These are phyloP conservation scores for Papilio demoleus DNA, from an alignment of 2,888 invertebrate species.

Conservation along the genomic window DNA sequence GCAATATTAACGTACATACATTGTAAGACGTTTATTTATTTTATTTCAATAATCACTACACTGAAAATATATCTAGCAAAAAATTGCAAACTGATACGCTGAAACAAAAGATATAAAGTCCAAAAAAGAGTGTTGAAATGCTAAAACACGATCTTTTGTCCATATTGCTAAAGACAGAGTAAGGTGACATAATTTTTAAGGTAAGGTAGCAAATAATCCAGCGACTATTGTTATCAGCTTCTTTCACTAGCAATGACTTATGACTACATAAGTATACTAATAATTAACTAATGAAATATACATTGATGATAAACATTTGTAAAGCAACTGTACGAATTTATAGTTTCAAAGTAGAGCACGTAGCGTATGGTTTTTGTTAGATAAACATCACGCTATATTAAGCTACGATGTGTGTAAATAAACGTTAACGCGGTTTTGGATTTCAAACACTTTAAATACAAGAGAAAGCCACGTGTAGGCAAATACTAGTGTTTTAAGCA, in stretches of 20 bases:
- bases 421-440: background rate
- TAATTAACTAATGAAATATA: too few relatives aligned
- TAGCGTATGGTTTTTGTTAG: conserved; percentile 9
- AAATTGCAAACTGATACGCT: background rate
- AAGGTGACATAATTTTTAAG: background rate
- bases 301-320: background rate
- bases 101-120: background rate
- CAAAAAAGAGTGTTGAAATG: background rate
- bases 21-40: background rate
- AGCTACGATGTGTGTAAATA: background rate
- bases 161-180: background rate
- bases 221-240: too few relatives aligned
- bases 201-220: background rate
- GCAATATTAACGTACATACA: background rate
- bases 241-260: too few relatives aligned
- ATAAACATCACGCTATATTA: conserved; percentile 19
- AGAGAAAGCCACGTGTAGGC: background rate
- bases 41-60: background rate
- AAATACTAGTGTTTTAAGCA: too few relatives aligned
- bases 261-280: too few relatives aligned
- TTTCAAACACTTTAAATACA: background rate
- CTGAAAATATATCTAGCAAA: background rate
- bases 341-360: background rate
- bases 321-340: background rate
- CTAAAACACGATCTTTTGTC: background rate